Evolutionary conservation across 1,140 invertebrate genomes (phyloP).

Genomic region (Drepana arcuata): DNA sequence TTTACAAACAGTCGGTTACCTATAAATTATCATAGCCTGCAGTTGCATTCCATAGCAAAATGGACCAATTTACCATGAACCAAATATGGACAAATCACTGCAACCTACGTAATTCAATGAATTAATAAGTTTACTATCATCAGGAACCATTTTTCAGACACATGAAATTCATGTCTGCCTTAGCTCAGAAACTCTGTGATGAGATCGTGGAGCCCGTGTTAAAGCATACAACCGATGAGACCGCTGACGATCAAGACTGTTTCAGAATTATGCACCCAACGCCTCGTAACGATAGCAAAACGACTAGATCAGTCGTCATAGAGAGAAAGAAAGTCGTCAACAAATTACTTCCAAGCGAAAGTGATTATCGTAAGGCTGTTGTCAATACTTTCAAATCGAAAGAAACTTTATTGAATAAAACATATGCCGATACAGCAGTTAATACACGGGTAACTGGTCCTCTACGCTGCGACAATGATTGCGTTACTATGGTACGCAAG

Average conservation of each 20-base stretch:
- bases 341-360: conserved; percentile 19
- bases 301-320: conserved; percentile 16
- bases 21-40: too few species aligned
- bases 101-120: too few species aligned
- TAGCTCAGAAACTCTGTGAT: conserved; percentile 40
- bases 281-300: conserved; percentile 13
- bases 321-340: conserved; percentile 30
- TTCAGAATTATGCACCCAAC: conserved; percentile 1
- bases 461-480: conserved; percentile 28
- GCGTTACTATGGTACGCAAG: conserved; percentile 32
- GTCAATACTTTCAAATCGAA: conserved; percentile 24
- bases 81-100: too few species aligned
- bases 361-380: too few species aligned
- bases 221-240: conserved; percentile 13
- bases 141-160: too few species aligned
- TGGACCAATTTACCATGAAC: too few species aligned
- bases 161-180: too few species aligned
- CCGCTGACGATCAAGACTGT: conserved; percentile 4
- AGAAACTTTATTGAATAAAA: conserved; percentile 23
- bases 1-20: too few species aligned
- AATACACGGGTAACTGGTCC: conserved; percentile 35
- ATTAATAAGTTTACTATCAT: too few species aligned
- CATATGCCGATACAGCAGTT: conserved; percentile 21
- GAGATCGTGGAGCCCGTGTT: conserved; percentile 35
- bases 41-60: too few species aligned